Percentiles rank a stretch among this genome's conserved stretches.
Evolutionary conservation across 2,888 invertebrate genomes (phyloP).

Genomic region (Arrhopalites spinosus): DNA sequence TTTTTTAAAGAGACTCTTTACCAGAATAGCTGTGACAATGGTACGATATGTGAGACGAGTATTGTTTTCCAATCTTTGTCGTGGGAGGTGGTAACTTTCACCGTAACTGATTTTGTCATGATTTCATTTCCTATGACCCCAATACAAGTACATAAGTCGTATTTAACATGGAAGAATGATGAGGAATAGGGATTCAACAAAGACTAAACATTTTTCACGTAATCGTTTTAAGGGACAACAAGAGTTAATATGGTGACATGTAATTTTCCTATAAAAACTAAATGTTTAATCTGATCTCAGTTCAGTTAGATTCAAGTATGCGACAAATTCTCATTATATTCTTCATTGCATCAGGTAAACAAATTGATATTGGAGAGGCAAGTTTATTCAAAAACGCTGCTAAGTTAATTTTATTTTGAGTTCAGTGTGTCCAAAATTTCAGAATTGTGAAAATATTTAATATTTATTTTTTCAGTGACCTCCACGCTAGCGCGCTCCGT

Average conservation of each 20-base stretch:
- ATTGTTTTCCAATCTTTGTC: too few relatives aligned
- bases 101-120: neutral
- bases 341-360: constrained; percentile 33
- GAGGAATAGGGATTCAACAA: neutral
- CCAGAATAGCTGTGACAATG: too few relatives aligned
- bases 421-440: too few relatives aligned
- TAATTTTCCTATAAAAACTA: constrained; percentile 16
- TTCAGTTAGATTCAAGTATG: constrained; percentile 32
- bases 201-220: too few relatives aligned
- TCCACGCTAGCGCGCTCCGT: constrained; percentile 31
- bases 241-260: neutral
- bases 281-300: neutral
- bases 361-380: neutral
- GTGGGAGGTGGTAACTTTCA: too few relatives aligned
- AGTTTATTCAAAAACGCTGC: neutral
- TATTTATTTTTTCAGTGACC: constrained; percentile 19
- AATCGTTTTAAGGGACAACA: neutral
- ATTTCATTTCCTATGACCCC: constrained; percentile 18
- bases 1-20: too few relatives aligned
- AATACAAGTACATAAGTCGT: neutral
- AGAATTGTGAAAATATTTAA: too few relatives aligned
- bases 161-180: neutral
- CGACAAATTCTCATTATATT: constrained; percentile 26
- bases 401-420: neutral
- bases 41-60: too few relatives aligned